Evolutionary conservation across 53 echinoderm and acorn worm species (phyloP), one percentile per base, ranked within the genome.

Genomic region (Mesocentrotus franciscanus): DNA sequence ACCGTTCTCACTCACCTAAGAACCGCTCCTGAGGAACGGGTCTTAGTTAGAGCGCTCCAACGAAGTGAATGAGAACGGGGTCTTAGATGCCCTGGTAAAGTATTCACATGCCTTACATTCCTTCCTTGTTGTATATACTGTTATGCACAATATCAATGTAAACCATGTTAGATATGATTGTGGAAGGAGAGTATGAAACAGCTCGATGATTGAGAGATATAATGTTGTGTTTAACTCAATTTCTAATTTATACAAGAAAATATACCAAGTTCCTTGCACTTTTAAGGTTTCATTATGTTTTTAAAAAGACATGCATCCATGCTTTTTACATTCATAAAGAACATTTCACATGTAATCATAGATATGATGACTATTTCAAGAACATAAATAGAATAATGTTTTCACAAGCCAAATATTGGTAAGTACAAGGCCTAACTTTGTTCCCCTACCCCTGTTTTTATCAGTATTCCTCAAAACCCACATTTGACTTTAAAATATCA

Each of bases 61-160:
- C n/a, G n/a, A n/a, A n/a, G n/a, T n/a, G n/a, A n/a, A n/a, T n/a
- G n/a, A n/a, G n/a, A n/a, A n/a, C n/a, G n/a, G n/a, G n/a, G n/a
- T n/a, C n/a, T n/a, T n/a, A 10, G 14, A 58, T n/a, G 87, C 87
- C 87, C 87, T 87, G 56, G 56, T 87, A 58, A 24, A 27, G 87
- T 87, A 58, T 58, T 87, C 59, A 59, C 87, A 87, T 87, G 87
- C 87, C 58, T 33, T 57, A 35, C 59, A 87, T 87, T 87, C 87
- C 58, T 87, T 29, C 27, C 87, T 57, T 75, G 75, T 75, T 42
- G 22, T 81, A n/a, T n/a, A n/a, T n/a, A 39, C 81, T 57, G 26
- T 58, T 57, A 57, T 29, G 17, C 18, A 87, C 56, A 87, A 87
- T n/a, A 87, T 58, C 87, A 27, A n/a, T 1, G 16, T 87, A 81